phyloP scores from a whole-genome alignment of 2,797 vertebrate species.

The Gadopsis bispinosus region DNA sequence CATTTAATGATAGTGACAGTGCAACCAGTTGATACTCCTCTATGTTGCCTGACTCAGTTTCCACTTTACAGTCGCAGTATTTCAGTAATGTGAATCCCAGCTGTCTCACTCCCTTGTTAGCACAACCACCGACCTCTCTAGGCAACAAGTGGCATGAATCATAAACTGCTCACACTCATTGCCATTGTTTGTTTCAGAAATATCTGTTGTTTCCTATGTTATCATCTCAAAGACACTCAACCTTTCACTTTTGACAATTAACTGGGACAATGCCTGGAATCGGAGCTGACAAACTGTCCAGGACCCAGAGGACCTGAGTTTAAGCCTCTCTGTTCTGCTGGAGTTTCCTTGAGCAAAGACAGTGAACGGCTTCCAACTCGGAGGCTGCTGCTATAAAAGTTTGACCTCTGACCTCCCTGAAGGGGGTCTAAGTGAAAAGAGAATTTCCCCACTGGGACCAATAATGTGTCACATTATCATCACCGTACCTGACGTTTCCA shows the following conservation, averaged over 20 bases:
- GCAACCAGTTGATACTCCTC: constrained; percentile 17
- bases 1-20: background rate
- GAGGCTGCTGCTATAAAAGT: constrained; percentile 69
- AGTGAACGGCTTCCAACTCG: constrained; percentile 31
- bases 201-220: background rate
- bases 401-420: constrained; percentile 77
- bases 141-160: constrained; percentile 30
- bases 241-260: background rate
- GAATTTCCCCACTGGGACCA: constrained; percentile 76
- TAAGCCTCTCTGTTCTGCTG: constrained; percentile 21
- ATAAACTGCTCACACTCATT: constrained; percentile 13
- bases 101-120: constrained; percentile 33
- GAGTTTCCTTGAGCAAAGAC: constrained; percentile 46
- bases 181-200: background rate
- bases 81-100: constrained; percentile 45
- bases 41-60: constrained; percentile 25
- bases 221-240: background rate
- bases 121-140: background rate
- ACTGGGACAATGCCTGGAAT: background rate
- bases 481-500: constrained; percentile 55
- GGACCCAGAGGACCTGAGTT: constrained; percentile 2
- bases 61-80: constrained; percentile 28
- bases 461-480: constrained; percentile 70
- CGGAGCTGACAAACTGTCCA: constrained; percentile 9
- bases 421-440: constrained; percentile 71